These are phyloP conservation scores for Nasonia oneida DNA, from an alignment of 2,888 invertebrate genomes.

Conservation along the genomic window DNA sequence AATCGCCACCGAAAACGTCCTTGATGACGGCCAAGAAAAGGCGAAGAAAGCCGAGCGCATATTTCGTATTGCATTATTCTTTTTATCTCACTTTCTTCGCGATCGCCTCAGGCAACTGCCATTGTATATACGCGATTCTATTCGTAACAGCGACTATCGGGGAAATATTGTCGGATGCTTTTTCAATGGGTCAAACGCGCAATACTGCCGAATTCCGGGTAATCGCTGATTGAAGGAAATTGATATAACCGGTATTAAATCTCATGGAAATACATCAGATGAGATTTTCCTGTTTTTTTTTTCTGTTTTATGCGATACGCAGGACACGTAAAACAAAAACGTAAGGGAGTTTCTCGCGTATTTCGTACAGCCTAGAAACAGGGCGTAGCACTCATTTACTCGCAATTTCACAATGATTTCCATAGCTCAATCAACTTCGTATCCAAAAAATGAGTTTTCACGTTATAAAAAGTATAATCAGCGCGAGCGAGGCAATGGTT, in stretches of 20 bases:
- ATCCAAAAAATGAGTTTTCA: background rate
- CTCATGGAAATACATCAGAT: background rate
- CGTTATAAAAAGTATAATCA: constrained; percentile 34
- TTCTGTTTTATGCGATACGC: background rate
- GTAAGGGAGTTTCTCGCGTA: background rate
- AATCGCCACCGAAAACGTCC: no score
- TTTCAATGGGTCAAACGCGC: background rate
- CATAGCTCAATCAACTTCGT: background rate
- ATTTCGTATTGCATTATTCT: no score
- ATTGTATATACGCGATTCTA: no score
- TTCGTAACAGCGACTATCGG: background rate
- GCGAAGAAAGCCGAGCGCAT: no score
- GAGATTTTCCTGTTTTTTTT: background rate
- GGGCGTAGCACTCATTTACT: background rate
- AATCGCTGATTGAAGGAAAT: background rate
- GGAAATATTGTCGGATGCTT: background rate
- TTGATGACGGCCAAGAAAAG: no score
- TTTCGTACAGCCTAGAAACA: no score
- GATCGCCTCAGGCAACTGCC: no score
- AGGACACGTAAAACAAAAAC: background rate
- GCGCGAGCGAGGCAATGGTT: background rate
- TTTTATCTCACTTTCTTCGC: no score
- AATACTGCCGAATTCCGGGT: background rate
- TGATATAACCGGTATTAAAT: background rate
- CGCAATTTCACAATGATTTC: background rate